These are phyloP conservation scores for Cladorhizidae sp. DNA, from an alignment of 37 sponge, comb jelly and placozoan genomes.

Conservation along the genomic window DNA sequence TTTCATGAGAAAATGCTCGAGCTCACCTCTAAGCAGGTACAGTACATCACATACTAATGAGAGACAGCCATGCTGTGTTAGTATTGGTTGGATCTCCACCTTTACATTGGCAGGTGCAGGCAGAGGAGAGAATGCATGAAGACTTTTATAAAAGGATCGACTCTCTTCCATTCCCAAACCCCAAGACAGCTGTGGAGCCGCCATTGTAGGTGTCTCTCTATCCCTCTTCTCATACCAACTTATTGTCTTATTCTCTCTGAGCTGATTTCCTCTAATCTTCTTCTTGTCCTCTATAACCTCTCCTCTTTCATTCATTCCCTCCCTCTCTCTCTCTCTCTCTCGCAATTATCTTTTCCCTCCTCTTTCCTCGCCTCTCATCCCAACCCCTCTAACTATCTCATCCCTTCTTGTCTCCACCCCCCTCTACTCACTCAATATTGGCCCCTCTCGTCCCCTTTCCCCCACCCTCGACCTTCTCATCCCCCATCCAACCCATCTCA, in stretches of 20 bases:
- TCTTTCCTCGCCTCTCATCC: slow-evolving; percentile 19
- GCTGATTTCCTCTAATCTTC: neutral
- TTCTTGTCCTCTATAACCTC: too few relatives aligned
- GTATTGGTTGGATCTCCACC: neutral
- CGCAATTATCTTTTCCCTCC: neutral
- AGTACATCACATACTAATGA: too few relatives aligned
- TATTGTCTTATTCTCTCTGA: neutral
- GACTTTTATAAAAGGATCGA: neutral
- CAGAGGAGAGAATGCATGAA: neutral
- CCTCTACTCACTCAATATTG: neutral
- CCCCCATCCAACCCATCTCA: too few relatives aligned
- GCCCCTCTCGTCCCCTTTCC: neutral
- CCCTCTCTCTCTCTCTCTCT: slow-evolving; percentile 4
- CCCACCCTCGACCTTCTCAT: too few relatives aligned
- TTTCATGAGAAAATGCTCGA: slow-evolving; percentile 11
- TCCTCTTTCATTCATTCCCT: neutral
- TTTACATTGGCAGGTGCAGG: slow-evolving; percentile 14
- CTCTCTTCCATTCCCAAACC: slow-evolving; percentile 25
- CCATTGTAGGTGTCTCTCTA: slow-evolving; percentile 14
- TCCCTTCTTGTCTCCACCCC: neutral
- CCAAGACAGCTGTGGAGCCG: slow-evolving; percentile 21
- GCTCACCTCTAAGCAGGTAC: slow-evolving; percentile 24
- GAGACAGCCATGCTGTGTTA: too few relatives aligned
- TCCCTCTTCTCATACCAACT: too few relatives aligned
- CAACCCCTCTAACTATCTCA: neutral